phyloP scores from a whole-genome alignment of 2,113 vertebrate species.

The Gambusia holbrooki region DNA sequence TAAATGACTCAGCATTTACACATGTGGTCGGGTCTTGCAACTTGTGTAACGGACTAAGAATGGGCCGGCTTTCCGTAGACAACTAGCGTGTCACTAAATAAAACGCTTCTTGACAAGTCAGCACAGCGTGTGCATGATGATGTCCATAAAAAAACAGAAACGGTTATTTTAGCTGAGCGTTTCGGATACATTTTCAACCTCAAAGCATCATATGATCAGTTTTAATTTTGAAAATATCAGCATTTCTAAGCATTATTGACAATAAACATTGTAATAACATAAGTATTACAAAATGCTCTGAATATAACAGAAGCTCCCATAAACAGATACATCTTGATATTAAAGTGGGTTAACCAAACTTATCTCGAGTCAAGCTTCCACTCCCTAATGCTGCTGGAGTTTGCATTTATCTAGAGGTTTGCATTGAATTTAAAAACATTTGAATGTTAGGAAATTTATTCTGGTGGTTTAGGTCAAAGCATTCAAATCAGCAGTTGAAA shows the following conservation, averaged over 20 bases:
- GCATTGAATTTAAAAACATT: slow-evolving; percentile 1
- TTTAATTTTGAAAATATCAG: background rate
- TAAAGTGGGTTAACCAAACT: background rate
- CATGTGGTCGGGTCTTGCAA: background rate
- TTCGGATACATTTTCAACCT: background rate
- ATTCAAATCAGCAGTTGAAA: background rate
- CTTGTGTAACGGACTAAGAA: background rate
- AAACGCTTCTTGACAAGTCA: background rate
- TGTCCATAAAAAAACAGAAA: background rate
- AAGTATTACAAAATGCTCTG: background rate
- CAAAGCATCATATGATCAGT: background rate
- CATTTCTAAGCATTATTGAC: background rate
- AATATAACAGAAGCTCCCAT: background rate
- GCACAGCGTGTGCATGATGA: background rate
- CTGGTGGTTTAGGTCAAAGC: background rate
- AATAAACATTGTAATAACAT: background rate
- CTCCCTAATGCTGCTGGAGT: background rate
- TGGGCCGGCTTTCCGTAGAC: background rate
- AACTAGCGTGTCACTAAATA: background rate
- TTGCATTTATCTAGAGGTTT: background rate
- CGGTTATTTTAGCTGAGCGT: background rate
- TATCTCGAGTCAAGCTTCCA: background rate
- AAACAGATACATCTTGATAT: background rate
- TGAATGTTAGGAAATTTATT: background rate
- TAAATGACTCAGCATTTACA: background rate